Evolutionary conservation across 2,888 invertebrate genomes (phyloP).

Genomic region (Nomada ruficornis): DNA sequence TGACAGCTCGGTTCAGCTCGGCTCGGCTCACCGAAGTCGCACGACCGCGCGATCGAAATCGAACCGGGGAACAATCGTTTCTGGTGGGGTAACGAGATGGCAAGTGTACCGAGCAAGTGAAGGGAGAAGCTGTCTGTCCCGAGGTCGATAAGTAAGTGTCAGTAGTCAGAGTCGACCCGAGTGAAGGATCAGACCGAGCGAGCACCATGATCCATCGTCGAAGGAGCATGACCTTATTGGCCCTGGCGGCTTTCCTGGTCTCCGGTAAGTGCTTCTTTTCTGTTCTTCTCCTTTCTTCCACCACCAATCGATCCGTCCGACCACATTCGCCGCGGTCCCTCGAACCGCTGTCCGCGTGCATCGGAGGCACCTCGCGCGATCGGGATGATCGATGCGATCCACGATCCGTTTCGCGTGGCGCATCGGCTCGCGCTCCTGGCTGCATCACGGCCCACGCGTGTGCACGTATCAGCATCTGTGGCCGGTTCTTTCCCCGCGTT

Average conservation of each 20-base stretch:
- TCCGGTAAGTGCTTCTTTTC: constrained; percentile 74
- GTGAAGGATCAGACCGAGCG: constrained; percentile 65
- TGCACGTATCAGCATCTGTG: constrained; percentile 36
- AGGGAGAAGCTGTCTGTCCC: constrained; percentile 72
- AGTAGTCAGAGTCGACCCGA: constrained; percentile 80
- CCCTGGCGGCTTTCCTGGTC: constrained; percentile 77
- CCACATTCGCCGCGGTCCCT: constrained; percentile 15
- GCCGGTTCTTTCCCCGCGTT: constrained; percentile 12
- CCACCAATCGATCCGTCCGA: constrained; percentile 5
- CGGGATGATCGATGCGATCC: neutral
- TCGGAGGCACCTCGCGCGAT: neutral
- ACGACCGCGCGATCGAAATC: constrained; percentile 52
- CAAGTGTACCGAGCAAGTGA: constrained; percentile 68
- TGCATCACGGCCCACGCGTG: constrained; percentile 21
- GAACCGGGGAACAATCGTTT: constrained; percentile 19
- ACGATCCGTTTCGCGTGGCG: constrained; percentile 15
- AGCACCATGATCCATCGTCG: constrained; percentile 74
- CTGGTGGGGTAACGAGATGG: constrained; percentile 61
- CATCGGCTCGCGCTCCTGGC: constrained; percentile 37
- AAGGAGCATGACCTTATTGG: constrained; percentile 77
- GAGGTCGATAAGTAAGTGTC: constrained; percentile 78
- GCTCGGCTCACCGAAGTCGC: constrained; percentile 33
- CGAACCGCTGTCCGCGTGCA: neutral
- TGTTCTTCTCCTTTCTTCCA: constrained; percentile 14
- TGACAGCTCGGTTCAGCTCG: constrained; percentile 36